phyloP scores from a whole-genome alignment of 2,888 invertebrate genomes.

The Dichetophora obliterata region DNA sequence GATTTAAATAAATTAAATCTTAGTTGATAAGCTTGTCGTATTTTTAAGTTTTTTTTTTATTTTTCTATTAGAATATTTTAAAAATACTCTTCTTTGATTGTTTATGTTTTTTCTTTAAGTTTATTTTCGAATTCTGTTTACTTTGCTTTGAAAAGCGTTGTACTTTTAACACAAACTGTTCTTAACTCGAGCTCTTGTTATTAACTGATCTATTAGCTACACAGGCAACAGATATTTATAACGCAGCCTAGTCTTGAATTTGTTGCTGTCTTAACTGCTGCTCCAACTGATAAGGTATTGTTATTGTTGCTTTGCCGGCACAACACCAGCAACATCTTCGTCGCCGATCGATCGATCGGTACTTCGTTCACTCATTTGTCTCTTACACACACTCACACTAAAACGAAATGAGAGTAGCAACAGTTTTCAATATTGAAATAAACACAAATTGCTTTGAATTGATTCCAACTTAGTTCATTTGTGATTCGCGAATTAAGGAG shows the following conservation, averaged over 20 bases:
- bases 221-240: conserved; percentile 19
- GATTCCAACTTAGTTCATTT: background rate
- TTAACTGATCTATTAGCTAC: conserved; percentile 7
- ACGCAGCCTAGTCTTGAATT: background rate
- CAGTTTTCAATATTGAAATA: background rate
- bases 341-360: background rate
- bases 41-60: background rate
- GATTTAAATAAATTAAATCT: no score
- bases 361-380: background rate
- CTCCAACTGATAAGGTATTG: background rate
- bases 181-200: conserved; percentile 15
- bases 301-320: conserved; percentile 9
- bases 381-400: background rate
- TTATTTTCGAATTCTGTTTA: background rate
- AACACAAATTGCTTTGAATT: background rate
- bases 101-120: background rate
- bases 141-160: background rate
- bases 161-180: background rate
- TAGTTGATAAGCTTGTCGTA: no score
- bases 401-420: background rate
- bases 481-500: background rate
- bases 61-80: background rate
- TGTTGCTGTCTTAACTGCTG: conserved; percentile 1
- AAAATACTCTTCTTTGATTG: background rate
- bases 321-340: background rate